phyloP scores from a whole-genome alignment of 64 coral and sea anemone genomes.

The Dendrophyllia cribrosa region DNA sequence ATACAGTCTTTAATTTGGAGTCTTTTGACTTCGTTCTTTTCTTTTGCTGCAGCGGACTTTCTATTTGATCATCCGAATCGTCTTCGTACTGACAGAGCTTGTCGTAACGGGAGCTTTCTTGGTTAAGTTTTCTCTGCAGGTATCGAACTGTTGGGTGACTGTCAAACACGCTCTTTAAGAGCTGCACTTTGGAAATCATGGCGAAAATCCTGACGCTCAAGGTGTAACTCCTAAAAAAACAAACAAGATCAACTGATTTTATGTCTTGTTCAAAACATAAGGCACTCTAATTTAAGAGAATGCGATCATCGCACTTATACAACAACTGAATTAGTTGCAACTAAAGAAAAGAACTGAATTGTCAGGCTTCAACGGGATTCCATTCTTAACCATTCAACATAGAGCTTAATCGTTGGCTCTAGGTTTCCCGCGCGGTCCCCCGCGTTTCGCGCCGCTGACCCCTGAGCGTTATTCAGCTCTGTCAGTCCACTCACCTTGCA shows the following conservation, averaged over 20 bases:
- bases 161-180: neutral
- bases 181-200: conserved; percentile 26
- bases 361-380: too few relatives aligned
- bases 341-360: too few relatives aligned
- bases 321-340: too few relatives aligned
- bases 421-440: too few relatives aligned
- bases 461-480: too few relatives aligned
- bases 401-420: too few relatives aligned
- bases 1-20: neutral
- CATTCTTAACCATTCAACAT: too few relatives aligned
- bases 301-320: too few relatives aligned
- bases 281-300: too few relatives aligned
- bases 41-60: neutral
- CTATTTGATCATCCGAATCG: neutral
- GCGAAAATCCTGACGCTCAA: neutral
- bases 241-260: too few relatives aligned
- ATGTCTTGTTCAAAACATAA: neutral
- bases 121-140: conserved; percentile 11
- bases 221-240: neutral
- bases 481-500: too few relatives aligned
- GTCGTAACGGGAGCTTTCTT: neutral
- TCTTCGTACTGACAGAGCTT: neutral
- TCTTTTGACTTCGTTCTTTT: neutral
- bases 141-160: neutral
- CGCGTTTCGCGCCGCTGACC: too few relatives aligned